phyloP scores from a whole-genome alignment of 2,888 invertebrate genomes.

The Troides oblongomaculatus region DNA sequence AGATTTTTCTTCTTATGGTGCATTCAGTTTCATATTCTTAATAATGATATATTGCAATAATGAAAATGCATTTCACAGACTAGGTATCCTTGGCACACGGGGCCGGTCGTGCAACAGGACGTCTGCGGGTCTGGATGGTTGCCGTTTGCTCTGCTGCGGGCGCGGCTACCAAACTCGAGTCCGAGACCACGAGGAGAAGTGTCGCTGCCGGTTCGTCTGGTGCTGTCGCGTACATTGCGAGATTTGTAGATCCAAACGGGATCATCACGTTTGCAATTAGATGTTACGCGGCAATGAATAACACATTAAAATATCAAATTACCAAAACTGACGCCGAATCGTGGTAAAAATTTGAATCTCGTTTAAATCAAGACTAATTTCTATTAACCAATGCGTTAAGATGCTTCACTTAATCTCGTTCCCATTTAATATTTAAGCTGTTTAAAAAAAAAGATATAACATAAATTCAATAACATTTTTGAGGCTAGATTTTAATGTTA shows the following conservation, averaged over 20 bases:
- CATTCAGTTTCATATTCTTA: no score
- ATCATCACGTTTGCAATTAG: constrained; percentile 93
- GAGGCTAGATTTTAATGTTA: constrained; percentile 14
- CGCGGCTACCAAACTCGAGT: constrained; percentile 92
- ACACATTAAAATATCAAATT: neutral
- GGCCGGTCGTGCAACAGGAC: constrained; percentile 92
- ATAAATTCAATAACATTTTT: neutral
- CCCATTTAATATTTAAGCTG: neutral
- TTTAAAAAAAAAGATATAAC: neutral
- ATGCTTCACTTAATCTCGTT: constrained; percentile 3
- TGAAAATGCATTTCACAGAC: constrained; percentile 63
- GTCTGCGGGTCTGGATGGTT: constrained; percentile 92
- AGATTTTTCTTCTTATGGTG: no score
- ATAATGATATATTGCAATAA: neutral
- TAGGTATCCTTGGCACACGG: constrained; percentile 90
- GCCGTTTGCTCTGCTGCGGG: constrained; percentile 92
- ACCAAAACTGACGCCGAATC: neutral
- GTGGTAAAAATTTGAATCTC: constrained; percentile 12
- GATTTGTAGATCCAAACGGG: constrained; percentile 87
- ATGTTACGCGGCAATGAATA: neutral
- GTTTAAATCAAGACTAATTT: constrained; percentile 16
- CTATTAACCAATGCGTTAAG: constrained; percentile 11
- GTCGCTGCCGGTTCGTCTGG: constrained; percentile 94
- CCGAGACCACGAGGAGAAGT: constrained; percentile 90
- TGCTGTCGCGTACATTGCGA: constrained; percentile 94